Evolutionary conservation across 2,888 invertebrate species (phyloP), one percentile per base, ranked within the genome.

Genomic region (Heliconius ethilla): DNA sequence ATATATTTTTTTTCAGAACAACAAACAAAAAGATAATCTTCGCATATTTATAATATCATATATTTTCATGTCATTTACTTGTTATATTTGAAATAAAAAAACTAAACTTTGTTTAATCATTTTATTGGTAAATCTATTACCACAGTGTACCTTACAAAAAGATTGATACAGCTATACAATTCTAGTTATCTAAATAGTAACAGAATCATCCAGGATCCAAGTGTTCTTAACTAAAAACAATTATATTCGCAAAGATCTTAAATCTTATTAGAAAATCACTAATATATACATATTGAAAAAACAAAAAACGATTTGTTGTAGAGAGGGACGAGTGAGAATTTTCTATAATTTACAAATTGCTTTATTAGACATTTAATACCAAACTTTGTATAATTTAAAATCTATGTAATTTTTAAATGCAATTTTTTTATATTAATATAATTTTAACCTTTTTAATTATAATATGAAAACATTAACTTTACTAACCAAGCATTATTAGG

Each of bases 101-200:
- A 83, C 83, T 75, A 81, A 72, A 76, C 77, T 76, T 73, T 73
- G 76, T 79, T 78, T 82, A 81, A 78, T 83, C 78, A 79, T 66
- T 85, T 86, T 86, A 85, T 86, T 89, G 89, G 90, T 87, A 89
- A 87, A 86, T 87, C 84, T 83, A 85, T 87, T 88, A 89, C 89
- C 90, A 81, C 70, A 75, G 33, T 59, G 67, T 76, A 75, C 51
- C 76, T 76, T 80, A 78, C 55, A 77, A 62, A 59, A 77, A 69
- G 72, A 80, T 65, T n/a, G 70, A 81, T 77, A 77, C 55, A 78
- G 29, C 27, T 65, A 59, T 66, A 76, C 67, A 77, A 33, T n/a
- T 72, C 72, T 79, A 70, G 69, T 78, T 65, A 70, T 70, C 65
- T 75, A 74, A 69, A 55, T 65, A 59, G 76, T 40, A 76, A 78